Base-by-base conservation (phyloP, 2,888 invertebrate genomes). In the Philhelius pedissequus region DNA sequence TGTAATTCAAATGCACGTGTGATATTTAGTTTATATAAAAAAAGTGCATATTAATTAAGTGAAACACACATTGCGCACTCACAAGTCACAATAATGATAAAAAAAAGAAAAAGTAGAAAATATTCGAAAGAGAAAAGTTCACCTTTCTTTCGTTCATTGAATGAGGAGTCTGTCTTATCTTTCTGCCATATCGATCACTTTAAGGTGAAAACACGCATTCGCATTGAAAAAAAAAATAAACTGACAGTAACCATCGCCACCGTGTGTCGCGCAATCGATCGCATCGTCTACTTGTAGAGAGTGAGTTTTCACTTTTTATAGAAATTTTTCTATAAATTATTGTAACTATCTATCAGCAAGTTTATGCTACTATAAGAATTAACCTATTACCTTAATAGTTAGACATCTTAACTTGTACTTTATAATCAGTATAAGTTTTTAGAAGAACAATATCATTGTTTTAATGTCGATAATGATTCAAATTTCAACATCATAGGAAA, bases 101-200 rank as follows among this genome's bases (percentile, higher is more conserved):
- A 22, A 6, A 45, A 45, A 45, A 38, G 18, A 38, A 40, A 64
- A 56, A 30, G 27, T 48, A 30, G 30, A 27, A 30, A 56, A 45
- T 56, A 30, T 6, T 35, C 15, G n/a, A 75, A 66, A 64, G 52
- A 66, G 64, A 76, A 76, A 58, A 50, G 40, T 58, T 58, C 54
- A 64, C 30, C 64, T 64, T 64, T 13, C 25, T n/a, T 48, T 22
- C 22, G 7, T 30, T 60, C 18, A 48, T 48, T 22, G 48, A 48
- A 48, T 48, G 25, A 22, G 64, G 68, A 70, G 70, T 64, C 40
- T 77, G 20, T 68, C 50, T 68, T 77, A 77, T 81, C 62, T 73
- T 69, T 62, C 73, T 66, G 71, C 77, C 78, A 82, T 82, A 82
- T 82, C 68, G 78, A 82, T 78, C 82, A 78, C 73, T 82, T 82